Evolutionary conservation across 2,113 vertebrate genomes (phyloP), one percentile per base, ranked within the genome.

Genomic region (Thryonomys swinderianus): DNA sequence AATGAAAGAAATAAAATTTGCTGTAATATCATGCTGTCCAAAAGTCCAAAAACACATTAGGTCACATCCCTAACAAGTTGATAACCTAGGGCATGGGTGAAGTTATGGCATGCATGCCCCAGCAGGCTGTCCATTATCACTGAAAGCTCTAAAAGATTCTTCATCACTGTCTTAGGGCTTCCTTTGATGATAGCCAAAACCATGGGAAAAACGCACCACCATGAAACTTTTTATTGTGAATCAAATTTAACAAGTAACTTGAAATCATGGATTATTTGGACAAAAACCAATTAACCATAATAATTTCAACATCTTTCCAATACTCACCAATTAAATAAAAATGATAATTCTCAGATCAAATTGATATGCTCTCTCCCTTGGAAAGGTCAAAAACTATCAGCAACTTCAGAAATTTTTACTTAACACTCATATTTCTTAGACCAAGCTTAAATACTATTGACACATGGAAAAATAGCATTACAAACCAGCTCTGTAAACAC

Each of bases 401-500:
- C 37, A 82, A 86, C 53, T 61, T 69, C 45, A 85, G 17, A 62
- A 45, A 80, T 48, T 18, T 34, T 90, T 67, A 79, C 93, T 97
- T 90, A 57, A 84, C 20, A 87, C 42, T 53, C 71, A 42, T 32
- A 88, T 80, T 85, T 88, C 55, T 78, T 66, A 88, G 37, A 82
- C 53, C 94, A 87, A 96, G 96, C 69, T 88, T 92, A 97, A 97
- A 97, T 64, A 82, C 30, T 25, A 57, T 51, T 12, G 81, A 66
- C 48, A 92, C 17, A 8, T 42, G 13, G 78, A 90, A 96, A 96
- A 93, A 82, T 16, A 66, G 32, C 64, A 96, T 89, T 9, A n/a
- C 14, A 4, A 17, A 83, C 93, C 91, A 94, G 90, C 88, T 97
- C 71, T 92, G 87, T 92, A 96, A 97, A 92, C 80, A 96, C 0